These are phyloP conservation scores for Diglossa cyanea DNA, from an alignment of 2,797 vertebrate species.

Conservation along the genomic window DNA sequence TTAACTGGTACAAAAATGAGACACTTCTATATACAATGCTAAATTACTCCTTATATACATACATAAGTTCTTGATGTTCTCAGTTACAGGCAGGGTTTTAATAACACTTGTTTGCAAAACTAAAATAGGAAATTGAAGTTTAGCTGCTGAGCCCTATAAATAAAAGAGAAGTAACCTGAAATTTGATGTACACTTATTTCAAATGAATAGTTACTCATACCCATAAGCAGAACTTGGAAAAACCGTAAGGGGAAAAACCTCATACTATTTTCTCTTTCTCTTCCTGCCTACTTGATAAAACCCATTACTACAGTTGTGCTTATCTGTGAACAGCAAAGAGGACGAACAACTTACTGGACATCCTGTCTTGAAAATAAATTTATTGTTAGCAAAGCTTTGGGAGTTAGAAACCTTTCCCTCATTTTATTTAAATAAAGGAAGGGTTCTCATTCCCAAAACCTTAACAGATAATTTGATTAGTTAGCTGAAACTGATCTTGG, in stretches of 20 bases:
- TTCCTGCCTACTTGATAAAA: not conserved
- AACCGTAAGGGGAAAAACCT: constrained; percentile 20
- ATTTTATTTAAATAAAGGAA: constrained; percentile 66
- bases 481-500: constrained; percentile 65
- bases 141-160: not conserved
- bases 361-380: constrained; percentile 46
- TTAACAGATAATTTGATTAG: constrained; percentile 69
- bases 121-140: constrained; percentile 20
- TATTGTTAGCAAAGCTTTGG: constrained; percentile 28
- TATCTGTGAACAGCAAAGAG: constrained; percentile 46
- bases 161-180: not conserved
- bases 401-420: constrained; percentile 44
- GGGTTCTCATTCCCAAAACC: constrained; percentile 56
- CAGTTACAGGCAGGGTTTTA: constrained; percentile 8
- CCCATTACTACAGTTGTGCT: not conserved
- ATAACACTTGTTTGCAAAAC: constrained; percentile 22
- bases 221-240: not conserved
- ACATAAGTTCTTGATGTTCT: not conserved
- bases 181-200: constrained; percentile 8
- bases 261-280: not conserved
- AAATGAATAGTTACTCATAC: not conserved
- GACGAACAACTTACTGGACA: constrained; percentile 8
- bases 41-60: constrained; percentile 25
- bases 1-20: constrained; percentile 59
- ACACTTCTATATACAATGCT: constrained; percentile 21